Conservation (phyloP, 2,797 vertebrate species). For the Pangasius sanitwongsei region DNA sequence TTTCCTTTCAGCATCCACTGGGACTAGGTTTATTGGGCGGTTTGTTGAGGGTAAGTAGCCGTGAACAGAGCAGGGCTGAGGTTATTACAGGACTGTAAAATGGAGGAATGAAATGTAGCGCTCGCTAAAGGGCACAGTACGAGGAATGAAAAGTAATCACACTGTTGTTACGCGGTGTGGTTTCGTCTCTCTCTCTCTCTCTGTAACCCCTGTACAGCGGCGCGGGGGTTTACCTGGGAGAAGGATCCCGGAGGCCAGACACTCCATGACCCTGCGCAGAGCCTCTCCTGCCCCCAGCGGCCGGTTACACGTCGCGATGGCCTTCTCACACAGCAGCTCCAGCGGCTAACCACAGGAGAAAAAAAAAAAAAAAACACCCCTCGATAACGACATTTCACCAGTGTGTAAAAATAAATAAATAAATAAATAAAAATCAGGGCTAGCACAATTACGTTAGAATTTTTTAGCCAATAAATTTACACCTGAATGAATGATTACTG, state of each 20-base stretch:
- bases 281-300: slow-evolving; percentile 96
- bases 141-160: not conserved
- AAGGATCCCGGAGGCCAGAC: slow-evolving; percentile 95
- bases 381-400: not conserved
- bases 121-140: not conserved
- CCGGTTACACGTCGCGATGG: slow-evolving; percentile 98
- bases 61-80: not conserved
- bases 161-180: not conserved
- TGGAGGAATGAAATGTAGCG: slow-evolving; percentile 1
- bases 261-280: slow-evolving; percentile 96
- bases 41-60: slow-evolving; percentile 14
- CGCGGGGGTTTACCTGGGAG: slow-evolving; percentile 84
- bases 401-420: not conserved
- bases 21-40: not conserved
- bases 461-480: not conserved
- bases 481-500: not conserved
- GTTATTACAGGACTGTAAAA: slow-evolving; percentile 6
- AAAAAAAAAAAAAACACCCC: not conserved
- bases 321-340: slow-evolving; percentile 98
- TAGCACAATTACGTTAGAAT: not conserved
- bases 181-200: not conserved
- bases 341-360: slow-evolving; percentile 78
- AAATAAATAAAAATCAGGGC: no score
- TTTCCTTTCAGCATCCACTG: not conserved
- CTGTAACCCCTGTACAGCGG: not conserved